Base-by-base conservation (phyloP, 2,113 vertebrate genomes). In the Raphicerus campestris region DNA sequence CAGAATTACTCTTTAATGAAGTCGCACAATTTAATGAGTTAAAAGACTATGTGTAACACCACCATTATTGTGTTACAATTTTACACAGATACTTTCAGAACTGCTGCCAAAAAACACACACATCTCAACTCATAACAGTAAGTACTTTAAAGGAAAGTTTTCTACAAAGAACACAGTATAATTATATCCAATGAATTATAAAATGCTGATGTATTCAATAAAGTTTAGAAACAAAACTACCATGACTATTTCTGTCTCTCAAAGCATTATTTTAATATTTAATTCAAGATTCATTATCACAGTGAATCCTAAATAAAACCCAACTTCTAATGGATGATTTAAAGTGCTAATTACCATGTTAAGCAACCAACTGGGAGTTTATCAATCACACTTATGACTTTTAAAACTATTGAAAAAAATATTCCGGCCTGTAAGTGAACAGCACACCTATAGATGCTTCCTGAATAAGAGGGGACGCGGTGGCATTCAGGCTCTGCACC, bases 401-500 rank as follows among this genome's bases (percentile, higher is more conserved):
- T 60, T 24, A 86, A 89, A 89, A 75, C 92, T 4, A 55, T 30
- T 47, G 56, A 63, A 86, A 87, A 78, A 56, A 66, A 28, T 8
- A 88, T 16, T 35, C 39, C 32, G 45, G 56, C 32, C n/a, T 22
- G 7, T 55, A 53, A 78, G 14, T 61, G 84, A 92, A 82, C 7
- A 51, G 3, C 98, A 66, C 98, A 99, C 99, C 99, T 97, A 99
- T 99, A 28, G 99, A 99, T 0, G 99, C 99, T 80, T 99, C 99
- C 98, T 99, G 99, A 98, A 99, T 99, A 80, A 99, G 99, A 2
- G 99, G 99, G 28, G 99, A 99, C 3, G 99, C 99, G 0, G 99
- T 99, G 73, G 99, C 99, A 90, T 99, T 99, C 92, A 99, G 98
- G 77, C 99, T 99, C 98, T 99, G 99, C 77, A 99, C 99, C 93